These are phyloP conservation scores for Protonibea diacanthus DNA, from an alignment of 2,797 vertebrate genomes.

Conservation along the genomic window DNA sequence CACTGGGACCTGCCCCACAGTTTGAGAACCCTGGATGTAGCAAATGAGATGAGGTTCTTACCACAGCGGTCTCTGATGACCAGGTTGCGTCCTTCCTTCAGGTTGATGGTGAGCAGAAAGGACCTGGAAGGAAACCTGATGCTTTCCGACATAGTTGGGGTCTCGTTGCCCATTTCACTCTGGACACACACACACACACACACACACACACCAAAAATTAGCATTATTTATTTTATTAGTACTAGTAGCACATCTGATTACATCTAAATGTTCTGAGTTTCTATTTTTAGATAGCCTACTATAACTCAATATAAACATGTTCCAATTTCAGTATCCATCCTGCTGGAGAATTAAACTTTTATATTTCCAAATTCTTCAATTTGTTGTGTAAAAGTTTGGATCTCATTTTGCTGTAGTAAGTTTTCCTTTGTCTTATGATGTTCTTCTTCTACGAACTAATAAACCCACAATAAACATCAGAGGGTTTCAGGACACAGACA, in stretches of 20 bases:
- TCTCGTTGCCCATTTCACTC: constrained; percentile 71
- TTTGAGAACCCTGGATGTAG: too few relatives aligned
- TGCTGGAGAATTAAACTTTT: neutral
- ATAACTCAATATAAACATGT: neutral
- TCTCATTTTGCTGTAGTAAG: neutral
- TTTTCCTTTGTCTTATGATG: neutral
- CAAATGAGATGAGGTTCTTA: constrained; percentile 70
- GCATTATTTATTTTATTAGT: neutral
- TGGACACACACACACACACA: constrained; percentile 59
- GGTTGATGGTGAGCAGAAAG: constrained; percentile 92
- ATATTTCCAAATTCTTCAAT: neutral
- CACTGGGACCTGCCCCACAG: too few relatives aligned
- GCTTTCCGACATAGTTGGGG: constrained; percentile 6
- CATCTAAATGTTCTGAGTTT: neutral
- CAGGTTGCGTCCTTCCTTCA: constrained; percentile 93
- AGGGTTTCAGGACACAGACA: neutral
- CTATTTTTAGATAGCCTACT: neutral
- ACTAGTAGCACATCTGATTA: neutral
- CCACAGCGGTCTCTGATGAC: constrained; percentile 96
- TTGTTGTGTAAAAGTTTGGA: neutral
- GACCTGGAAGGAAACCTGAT: constrained; percentile 59
- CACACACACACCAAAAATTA: constrained; percentile 25
- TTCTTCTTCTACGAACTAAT: neutral
- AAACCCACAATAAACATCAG: neutral
- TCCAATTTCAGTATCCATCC: too few relatives aligned